Percentiles rank a stretch among this genome's conserved stretches.
These are phyloP conservation scores for Petrocephalus schoutedeni DNA, from an alignment of 2,797 vertebrate species.

Conservation along the genomic window DNA sequence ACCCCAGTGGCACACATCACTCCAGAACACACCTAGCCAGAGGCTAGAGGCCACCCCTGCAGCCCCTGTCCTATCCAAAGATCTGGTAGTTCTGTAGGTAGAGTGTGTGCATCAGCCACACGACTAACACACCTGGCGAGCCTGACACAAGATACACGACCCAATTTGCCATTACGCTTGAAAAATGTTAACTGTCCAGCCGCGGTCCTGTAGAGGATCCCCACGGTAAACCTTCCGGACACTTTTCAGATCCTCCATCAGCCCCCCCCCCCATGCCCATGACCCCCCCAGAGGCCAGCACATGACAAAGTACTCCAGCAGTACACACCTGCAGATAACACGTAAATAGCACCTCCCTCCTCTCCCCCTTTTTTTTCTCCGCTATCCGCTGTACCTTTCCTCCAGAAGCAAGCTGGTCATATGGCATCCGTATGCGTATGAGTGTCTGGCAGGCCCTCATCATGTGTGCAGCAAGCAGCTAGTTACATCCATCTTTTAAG, in stretches of 20 bases:
- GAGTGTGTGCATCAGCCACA: not conserved
- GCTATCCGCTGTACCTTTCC: not conserved
- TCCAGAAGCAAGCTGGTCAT: not conserved
- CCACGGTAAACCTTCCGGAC: constrained; percentile 2
- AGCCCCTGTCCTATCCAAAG: not conserved
- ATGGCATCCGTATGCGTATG: not conserved
- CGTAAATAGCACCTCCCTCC: constrained; percentile 10
- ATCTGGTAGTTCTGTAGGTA: not conserved
- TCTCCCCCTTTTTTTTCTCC: not conserved
- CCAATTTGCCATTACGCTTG: not conserved
- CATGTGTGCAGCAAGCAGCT: not conserved
- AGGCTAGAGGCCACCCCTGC: not conserved
- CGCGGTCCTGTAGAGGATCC: not conserved
- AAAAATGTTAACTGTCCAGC: not conserved
- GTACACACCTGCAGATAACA: not conserved
- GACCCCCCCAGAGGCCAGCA: not conserved
- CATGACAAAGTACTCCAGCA: not conserved
- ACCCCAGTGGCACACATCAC: too few species aligned
- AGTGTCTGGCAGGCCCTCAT: not conserved
- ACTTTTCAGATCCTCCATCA: not conserved
- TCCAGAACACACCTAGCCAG: too few species aligned
- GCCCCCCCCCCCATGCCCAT: not conserved
- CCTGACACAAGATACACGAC: not conserved
- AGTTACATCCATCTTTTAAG: not conserved
- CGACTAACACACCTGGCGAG: not conserved